Base-by-base conservation (phyloP, 2,888 invertebrate genomes). In the Cordilura impudica region DNA sequence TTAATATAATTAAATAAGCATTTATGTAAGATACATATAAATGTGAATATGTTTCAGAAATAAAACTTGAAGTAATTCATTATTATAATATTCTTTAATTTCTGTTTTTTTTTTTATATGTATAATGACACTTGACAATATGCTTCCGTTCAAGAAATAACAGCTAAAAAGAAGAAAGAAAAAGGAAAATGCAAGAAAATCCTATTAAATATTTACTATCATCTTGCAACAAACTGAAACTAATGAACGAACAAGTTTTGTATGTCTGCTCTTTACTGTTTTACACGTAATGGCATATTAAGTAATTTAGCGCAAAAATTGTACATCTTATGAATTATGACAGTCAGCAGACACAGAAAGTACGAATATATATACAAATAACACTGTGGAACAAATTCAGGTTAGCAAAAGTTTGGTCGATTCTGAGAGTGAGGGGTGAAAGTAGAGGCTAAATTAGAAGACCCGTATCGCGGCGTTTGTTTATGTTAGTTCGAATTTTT, bases 231-330 rank as follows among this genome's bases (percentile, higher is more conserved):
- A 53, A 60, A 61, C 53, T 26, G 54, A 12, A 18, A 23, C 8
- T 12, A 53, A 35, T 4, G 29, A 31, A 45, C 21, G 23, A 18
- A 16, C 14, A 65, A 63, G 31, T 63, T 51, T 43, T n/a, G 19
- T 31, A 60, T 61, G 74, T 67, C 67, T 75, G 61, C 75, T 76
- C 60, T 70, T 65, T 58, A 18, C 75, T 76, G 63, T 51, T 56
- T 58, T 65, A 71, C 70, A 70, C 70, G 60, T 66, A 76, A 65
- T 66, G 70, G 45, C 70, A 66, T 53, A 76, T 76, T 76, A 66
- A 76, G 76, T 65, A 71, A 76, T 76, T 76, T 76, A 70, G 70
- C 51, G 65, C 65, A 58, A 76, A 76, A 65, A 51, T 71, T 70
- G 49, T 60, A 71, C 63, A 19, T 70, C 66, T 76, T 53, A 70